phyloP scores from a whole-genome alignment of 2,797 vertebrate genomes.

The Paedocypris micromegethes region DNA sequence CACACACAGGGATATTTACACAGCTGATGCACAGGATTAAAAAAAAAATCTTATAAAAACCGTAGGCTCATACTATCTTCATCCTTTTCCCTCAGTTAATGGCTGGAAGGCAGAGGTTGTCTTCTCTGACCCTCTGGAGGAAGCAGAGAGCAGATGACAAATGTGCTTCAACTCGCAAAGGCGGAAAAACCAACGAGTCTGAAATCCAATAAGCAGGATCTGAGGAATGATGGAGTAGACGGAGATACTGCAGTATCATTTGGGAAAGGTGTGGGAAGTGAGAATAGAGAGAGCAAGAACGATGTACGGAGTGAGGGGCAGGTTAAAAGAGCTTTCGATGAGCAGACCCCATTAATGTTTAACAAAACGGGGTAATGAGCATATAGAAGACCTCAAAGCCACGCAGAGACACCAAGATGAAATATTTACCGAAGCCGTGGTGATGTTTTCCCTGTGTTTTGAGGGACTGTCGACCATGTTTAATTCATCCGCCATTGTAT shows the following conservation, averaged over 20 bases:
- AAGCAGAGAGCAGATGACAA: slow-evolving; percentile 46
- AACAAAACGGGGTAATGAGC: slow-evolving; percentile 46
- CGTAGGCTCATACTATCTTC: slow-evolving; percentile 12
- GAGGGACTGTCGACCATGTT: slow-evolving; percentile 46
- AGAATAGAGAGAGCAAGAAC: slow-evolving; percentile 3
- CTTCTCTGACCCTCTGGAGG: slow-evolving; percentile 31
- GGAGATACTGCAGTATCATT: slow-evolving; percentile 36
- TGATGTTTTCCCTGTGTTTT: slow-evolving; percentile 40
- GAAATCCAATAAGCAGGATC: slow-evolving; percentile 45
- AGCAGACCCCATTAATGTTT: slow-evolving; percentile 42
- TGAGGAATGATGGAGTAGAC: slow-evolving; percentile 34
- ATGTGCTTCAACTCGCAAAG: slow-evolving; percentile 38
- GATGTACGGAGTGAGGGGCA: slow-evolving; percentile 3
- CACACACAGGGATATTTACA: too few species aligned
- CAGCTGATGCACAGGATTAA: slow-evolving; percentile 24
- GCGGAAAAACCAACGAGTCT: slow-evolving; percentile 28
- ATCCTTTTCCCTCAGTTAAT: slow-evolving; percentile 21
- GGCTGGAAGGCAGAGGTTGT: slow-evolving; percentile 27
- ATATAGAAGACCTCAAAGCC: slow-evolving; percentile 34
- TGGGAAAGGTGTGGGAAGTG: slow-evolving; percentile 25
- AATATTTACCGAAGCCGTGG: slow-evolving; percentile 46
- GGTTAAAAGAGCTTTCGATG: slow-evolving; percentile 41
- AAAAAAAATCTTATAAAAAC: slow-evolving; percentile 41
- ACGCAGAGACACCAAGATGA: slow-evolving; percentile 35
- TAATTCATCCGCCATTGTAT: slow-evolving; percentile 50